A percentile compares a stretch with the other conserved stretches of the same genome.
These are phyloP conservation scores for Cryptosula pallasiana DNA, from an alignment of 2,888 invertebrate genomes.

Conservation along the genomic window DNA sequence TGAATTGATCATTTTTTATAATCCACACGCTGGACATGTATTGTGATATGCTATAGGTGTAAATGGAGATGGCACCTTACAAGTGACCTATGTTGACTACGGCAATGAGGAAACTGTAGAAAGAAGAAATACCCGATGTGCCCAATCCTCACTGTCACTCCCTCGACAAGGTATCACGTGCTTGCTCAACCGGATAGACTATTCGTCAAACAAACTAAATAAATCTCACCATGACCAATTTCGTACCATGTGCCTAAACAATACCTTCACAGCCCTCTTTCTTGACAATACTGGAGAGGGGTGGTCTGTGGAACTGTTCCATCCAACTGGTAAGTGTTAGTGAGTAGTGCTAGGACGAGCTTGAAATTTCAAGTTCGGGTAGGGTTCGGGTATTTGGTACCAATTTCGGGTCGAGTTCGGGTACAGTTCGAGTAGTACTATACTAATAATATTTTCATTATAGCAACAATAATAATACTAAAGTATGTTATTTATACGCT, in stretches of 20 bases:
- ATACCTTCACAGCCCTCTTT: constrained; percentile 13
- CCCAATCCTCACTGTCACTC: background rate
- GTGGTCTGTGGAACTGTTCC: background rate
- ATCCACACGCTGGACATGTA: too few relatives aligned
- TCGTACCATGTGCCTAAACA: background rate
- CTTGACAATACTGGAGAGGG: background rate
- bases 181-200: constrained; percentile 3
- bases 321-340: background rate
- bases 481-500: too few relatives aligned
- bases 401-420: too few relatives aligned
- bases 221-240: background rate
- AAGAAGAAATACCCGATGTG: background rate
- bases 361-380: too few relatives aligned
- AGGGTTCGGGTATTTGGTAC: too few relatives aligned
- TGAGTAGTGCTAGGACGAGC: too few relatives aligned
- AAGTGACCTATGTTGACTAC: constrained; percentile 50
- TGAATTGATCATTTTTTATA: too few relatives aligned
- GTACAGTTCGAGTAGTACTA: too few relatives aligned
- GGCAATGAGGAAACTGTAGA: constrained; percentile 44
- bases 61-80: constrained; percentile 31
- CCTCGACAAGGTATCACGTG: constrained; percentile 1
- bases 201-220: background rate
- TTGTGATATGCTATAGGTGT: background rate
- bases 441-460: too few relatives aligned
- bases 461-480: too few relatives aligned